Evolutionary conservation across 2,113 vertebrate genomes (phyloP), one percentile per base, ranked within the genome.

Genomic region (Neolamprologus sp.): DNA sequence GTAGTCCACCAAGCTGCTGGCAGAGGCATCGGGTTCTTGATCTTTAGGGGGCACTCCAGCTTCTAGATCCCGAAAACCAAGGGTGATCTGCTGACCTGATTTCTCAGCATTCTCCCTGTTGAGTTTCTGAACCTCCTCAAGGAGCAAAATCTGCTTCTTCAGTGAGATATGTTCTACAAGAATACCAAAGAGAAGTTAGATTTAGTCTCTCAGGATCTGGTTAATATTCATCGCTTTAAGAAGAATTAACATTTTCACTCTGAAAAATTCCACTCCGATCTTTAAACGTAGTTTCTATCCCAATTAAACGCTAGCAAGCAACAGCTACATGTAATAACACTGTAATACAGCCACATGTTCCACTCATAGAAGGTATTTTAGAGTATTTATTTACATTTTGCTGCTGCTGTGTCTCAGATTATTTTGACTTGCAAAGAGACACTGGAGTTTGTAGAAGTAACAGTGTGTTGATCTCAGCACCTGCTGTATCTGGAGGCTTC

Each of bases 101-200:
- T 96, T 97, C 91, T 97, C 95, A 0, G 87, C 40, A 89, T 98
- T 98, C 94, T 98, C 97, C 87, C 88, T 93, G 93, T 98, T 98
- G 83, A 97, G 96, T 33, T 98, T 97, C 91, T 97, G 95, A 79
- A 98, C 90, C 26, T 97, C 96, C 91, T 97, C 96, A 17, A 97
- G 94, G 42, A 96, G 94, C 79, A 94, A 91, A 5, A 86, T 92
- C 40, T 97, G 96, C 42, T 93, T 96, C 88, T 96, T 97, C 78
- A 96, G 89, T 75, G 95, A 89, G 78, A 92, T 14, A 37, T 65
- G 90, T 58, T 97, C 98, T 98, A 73, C 75, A 96, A 96, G 57
- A 79, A 54, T 17, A 14, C 13, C 68, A 78, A 88, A 86, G 6
- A 91, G 14, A 83, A 85, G 37, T 49, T 49, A 5, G 9, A 78